phyloP scores from a whole-genome alignment of 2,113 vertebrate species.

The Plecotus auritus region DNA sequence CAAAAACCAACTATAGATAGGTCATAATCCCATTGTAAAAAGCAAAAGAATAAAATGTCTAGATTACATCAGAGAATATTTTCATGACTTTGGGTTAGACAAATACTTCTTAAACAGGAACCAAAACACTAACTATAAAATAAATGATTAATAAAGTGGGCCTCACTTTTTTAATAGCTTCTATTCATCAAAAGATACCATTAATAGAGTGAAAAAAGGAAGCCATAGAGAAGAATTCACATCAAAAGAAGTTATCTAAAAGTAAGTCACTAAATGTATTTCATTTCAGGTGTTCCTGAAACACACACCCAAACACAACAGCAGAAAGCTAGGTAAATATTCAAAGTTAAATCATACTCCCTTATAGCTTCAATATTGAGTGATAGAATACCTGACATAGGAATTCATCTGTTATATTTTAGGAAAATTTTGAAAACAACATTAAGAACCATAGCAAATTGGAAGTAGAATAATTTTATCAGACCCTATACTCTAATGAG shows the following conservation, averaged over 20 bases:
- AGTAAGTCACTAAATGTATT: slow-evolving; percentile 7
- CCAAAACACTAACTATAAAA: not conserved
- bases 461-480: not conserved
- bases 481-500: not conserved
- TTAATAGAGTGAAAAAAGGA: not conserved
- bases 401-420: not conserved
- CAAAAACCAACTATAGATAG: not conserved
- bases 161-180: not conserved
- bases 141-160: not conserved
- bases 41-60: not conserved
- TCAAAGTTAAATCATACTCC: not conserved
- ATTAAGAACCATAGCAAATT: not conserved
- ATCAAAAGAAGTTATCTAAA: not conserved
- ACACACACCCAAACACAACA: not conserved
- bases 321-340: not conserved
- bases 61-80: not conserved
- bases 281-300: not conserved
- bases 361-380: not conserved
- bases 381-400: not conserved
- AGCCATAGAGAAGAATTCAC: not conserved
- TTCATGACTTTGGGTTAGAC: not conserved
- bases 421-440: not conserved
- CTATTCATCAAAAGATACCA: not conserved
- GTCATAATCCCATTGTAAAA: not conserved
- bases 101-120: not conserved